Evolutionary conservation across 2,888 invertebrate genomes (phyloP), one percentile per base, ranked within the genome.

Genomic region (Zhuqinia jingwanae): DNA sequence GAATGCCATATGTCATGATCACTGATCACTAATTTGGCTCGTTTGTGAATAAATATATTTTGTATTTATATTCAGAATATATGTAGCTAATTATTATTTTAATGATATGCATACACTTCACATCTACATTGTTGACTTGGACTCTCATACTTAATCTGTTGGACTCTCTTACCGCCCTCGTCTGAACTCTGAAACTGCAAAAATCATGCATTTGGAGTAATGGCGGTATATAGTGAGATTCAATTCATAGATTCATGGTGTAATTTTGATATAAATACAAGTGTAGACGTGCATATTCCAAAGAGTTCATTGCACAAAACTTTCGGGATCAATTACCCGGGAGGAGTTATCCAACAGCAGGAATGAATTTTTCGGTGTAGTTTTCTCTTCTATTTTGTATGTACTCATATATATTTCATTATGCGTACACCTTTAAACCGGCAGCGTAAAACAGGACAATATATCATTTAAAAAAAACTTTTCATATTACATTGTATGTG

Each of bases 251-350:
- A n/a, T n/a, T n/a, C n/a, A n/a, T n/a, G n/a, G n/a, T n/a, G n/a
- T n/a, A n/a, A n/a, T n/a, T n/a, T n/a, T n/a, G n/a, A 76, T 76
- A 76, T 58, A 76, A 56, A 76, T 75, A 75, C 75, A 60, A 11
- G 56, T 58, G 58, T 30, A 76, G 56, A 36, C 42, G 42, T 58
- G 13, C 42, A 76, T 76, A 36, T 3, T 65, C 68, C n/a, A 13
- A 30, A 73, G 45, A 73, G 82, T 83, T 73, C 82, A 84, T 47
- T 84, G 84, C 84, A 78, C 84, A 84, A 78, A 70, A 20, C 65
- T 68, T 65, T 81, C 53, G 77, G 58, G 84, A 84, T 68, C 84
- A 84, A 76, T 84, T 84, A 84, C 84, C 84, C 63, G 58, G 56
- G 58, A 76, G 76, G 56, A 58, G 56, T 58, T 58, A 20, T 36